Conservation (phyloP, 2,888 invertebrate species). For the Hypomecis punctinalis region DNA sequence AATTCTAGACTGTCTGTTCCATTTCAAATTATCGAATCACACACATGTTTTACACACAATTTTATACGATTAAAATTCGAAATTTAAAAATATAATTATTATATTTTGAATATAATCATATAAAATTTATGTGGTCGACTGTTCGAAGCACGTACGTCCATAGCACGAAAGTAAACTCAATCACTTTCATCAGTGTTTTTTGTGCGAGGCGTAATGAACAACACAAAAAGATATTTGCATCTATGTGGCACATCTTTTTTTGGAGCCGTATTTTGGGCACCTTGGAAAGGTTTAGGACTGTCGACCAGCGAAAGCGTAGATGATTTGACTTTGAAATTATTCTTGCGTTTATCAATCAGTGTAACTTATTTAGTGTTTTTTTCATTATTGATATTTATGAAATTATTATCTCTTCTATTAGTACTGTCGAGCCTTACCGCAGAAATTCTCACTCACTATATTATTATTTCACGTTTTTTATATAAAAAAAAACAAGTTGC, state of each 20-base stretch:
- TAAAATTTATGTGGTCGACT: slow-evolving; percentile 20
- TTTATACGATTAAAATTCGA: no score
- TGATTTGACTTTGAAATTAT: slow-evolving; percentile 2
- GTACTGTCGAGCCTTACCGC: no score
- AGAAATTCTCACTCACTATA: no score
- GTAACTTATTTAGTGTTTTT: neutral
- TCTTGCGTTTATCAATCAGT: neutral
- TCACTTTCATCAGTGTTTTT: slow-evolving; percentile 78
- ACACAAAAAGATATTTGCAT: slow-evolving; percentile 77
- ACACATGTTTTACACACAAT: no score
- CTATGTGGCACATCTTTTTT: slow-evolving; percentile 80
- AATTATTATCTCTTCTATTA: no score
- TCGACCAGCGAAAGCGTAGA: slow-evolving; percentile 46
- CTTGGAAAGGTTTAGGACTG: slow-evolving; percentile 54
- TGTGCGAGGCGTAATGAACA: slow-evolving; percentile 69
- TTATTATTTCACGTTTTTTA: no score
- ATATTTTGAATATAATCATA: no score
- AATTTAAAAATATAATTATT: no score
- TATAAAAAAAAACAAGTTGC: no score
- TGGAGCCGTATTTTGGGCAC: slow-evolving; percentile 64
- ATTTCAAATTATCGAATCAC: no score
- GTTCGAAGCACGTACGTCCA: slow-evolving; percentile 38
- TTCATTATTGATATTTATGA: no score
- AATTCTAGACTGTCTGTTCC: no score
- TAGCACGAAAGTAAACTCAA: slow-evolving; percentile 72